Base-by-base conservation (phyloP, 2,797 vertebrate genomes). In the Astyanax mexicanus region DNA sequence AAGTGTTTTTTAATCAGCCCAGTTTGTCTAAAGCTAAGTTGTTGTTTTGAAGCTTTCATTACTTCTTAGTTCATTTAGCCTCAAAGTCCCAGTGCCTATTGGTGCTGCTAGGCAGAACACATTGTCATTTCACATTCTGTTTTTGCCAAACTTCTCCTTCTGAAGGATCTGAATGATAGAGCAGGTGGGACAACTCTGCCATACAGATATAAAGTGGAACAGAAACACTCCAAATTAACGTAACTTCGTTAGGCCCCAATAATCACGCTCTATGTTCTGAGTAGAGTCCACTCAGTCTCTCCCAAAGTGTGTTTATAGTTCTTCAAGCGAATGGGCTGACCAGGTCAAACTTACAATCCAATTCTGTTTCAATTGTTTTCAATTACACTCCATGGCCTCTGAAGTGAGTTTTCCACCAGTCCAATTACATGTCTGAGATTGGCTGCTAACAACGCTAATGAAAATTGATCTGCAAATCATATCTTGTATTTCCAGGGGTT, bases 351-450 rank as follows among this genome's bases (percentile, higher is more conserved):
- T 80, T 80, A 78, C 79, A 77, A 80, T 84, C 75, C 44, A 82
- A 84, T 79, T 82, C 78, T 76, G 69, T 69, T 80, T 81, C 86
- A 81, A 88, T 81, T 87, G 78, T 79, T 80, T 86, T 84, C 84
- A 84, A 87, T 88, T 82, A 88, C 70, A 84, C 67, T 83, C 81
- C 42, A 75, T 79, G 74, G 83, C 83, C 76, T 75, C 47, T 32
- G 78, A 72, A 51, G 71, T 70, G 29, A 13, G 65, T 75, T 84
- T 79, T 83, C 32, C 81, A 87, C 85, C 77, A 77, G 78, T 54
- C 80, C 77, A 85, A 88, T 88, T 88, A 86, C 71, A 80, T 60
- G 66, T 81, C 77, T 37, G 38, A 83, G 76, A 88, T 88, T 84
- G 84, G 77, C 66, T 82, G 77, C 61, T 84, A 75, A 74, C 75